A percentile compares a stretch with the other conserved stretches of the same genome.
These are phyloP conservation scores for Centropristis striata DNA, from an alignment of 2,113 vertebrate genomes.

Conservation along the genomic window DNA sequence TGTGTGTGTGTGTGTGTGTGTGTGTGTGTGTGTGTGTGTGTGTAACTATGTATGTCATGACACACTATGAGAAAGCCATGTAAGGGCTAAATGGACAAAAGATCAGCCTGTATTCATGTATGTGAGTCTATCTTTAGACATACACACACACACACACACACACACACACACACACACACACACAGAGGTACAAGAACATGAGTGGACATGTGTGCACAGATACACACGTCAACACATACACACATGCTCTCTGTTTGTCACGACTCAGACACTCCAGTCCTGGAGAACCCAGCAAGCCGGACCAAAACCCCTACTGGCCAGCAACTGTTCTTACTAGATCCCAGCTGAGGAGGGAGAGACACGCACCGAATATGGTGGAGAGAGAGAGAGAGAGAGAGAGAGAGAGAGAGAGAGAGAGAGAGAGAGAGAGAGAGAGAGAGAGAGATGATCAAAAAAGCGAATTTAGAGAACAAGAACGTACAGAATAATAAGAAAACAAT, in stretches of 20 bases:
- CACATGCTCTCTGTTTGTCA: constrained; percentile 51
- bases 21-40: neutral
- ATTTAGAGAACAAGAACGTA: neutral
- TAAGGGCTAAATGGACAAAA: constrained; percentile 7
- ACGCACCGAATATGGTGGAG: neutral
- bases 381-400: neutral
- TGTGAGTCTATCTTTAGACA: neutral
- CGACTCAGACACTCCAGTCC: constrained; percentile 61
- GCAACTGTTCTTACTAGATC: constrained; percentile 70
- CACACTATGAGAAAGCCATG: constrained; percentile 30
- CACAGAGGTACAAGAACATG: neutral
- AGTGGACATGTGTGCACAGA: neutral
- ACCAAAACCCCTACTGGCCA: constrained; percentile 69
- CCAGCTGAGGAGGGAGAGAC: constrained; percentile 41
- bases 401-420: neutral
- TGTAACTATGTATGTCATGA: neutral
- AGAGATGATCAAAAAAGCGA: neutral
- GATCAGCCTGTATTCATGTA: constrained; percentile 1
- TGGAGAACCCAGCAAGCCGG: constrained; percentile 58
- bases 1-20: constrained; percentile 8
- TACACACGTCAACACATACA: constrained; percentile 38
- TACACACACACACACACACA: constrained; percentile 28
- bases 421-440: constrained; percentile 1
- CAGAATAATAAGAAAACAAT: neutral
- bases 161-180: neutral